Conservation (phyloP, 2,888 invertebrate species). For the Stenolophus ochropezus region DNA sequence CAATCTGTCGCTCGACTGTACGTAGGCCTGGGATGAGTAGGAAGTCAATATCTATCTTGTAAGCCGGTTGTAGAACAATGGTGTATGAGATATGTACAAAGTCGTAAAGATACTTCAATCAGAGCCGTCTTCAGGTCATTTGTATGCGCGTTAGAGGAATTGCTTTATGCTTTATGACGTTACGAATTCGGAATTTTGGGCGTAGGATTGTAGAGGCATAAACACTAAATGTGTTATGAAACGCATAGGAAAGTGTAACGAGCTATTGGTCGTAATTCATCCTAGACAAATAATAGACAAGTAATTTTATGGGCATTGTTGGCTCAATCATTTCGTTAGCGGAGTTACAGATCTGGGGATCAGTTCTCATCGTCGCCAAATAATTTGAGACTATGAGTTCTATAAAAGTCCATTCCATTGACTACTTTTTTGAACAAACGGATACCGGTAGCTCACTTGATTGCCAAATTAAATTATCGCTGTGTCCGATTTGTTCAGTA, state of each 20-base stretch:
- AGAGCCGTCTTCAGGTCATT: background rate
- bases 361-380: too few species aligned
- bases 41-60: constrained; percentile 14
- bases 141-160: background rate
- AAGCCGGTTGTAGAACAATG: constrained; percentile 25
- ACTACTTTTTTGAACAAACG: too few species aligned
- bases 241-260: constrained; percentile 18
- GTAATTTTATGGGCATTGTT: too few species aligned
- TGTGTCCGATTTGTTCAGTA: too few species aligned
- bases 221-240: constrained; percentile 10
- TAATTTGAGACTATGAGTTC: too few species aligned
- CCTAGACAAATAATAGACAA: background rate
- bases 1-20: background rate
- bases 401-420: too few species aligned
- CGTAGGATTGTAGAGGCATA: constrained; percentile 11
- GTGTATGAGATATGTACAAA: constrained; percentile 17
- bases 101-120: constrained; percentile 18
- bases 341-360: too few species aligned
- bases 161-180: background rate
- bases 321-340: too few species aligned
- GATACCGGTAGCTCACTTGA: too few species aligned
- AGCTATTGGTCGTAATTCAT: background rate
- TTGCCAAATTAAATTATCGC: too few species aligned
- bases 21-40: background rate
- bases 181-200: constrained; percentile 28